A percentile compares a stretch with the other conserved stretches of the same genome.
Evolutionary conservation across 2,113 vertebrate genomes (phyloP).

Genomic region (Gnathonemus longibarbis): DNA sequence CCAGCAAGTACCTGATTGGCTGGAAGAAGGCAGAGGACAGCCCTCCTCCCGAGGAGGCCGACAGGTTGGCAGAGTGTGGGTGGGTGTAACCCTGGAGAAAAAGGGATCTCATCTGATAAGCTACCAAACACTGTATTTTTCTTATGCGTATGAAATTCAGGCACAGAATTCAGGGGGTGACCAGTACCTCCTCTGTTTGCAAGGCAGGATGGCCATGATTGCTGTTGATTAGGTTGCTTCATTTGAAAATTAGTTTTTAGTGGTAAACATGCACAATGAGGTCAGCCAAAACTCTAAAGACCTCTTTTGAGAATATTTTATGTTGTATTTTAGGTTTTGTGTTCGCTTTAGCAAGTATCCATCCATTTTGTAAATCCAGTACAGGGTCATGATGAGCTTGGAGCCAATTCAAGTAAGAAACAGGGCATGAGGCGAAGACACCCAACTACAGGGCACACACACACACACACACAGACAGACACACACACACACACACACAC

Average conservation of each 20-base stretch:
- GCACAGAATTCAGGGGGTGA: not conserved
- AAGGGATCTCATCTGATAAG: not conserved
- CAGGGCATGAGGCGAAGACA: not conserved
- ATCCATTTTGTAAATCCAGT: not conserved
- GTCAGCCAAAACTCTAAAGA: not conserved
- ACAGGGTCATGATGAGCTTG: not conserved
- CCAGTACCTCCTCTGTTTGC: not conserved
- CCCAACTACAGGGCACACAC: not conserved
- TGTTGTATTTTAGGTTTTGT: not conserved
- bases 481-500: not conserved
- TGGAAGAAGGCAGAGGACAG: conserved; percentile 74
- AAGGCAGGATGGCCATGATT: not conserved
- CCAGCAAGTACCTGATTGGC: conserved; percentile 67
- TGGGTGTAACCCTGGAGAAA: conserved; percentile 14
- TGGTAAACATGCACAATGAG: not conserved
- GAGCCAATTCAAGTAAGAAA: not conserved
- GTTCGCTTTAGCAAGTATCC: not conserved
- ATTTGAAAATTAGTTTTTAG: not conserved
- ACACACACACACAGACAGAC: not conserved
- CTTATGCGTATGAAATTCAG: not conserved
- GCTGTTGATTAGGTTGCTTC: not conserved
- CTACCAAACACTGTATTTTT: not conserved
- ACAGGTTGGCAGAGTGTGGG: conserved; percentile 55
- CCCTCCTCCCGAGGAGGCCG: conserved; percentile 64
- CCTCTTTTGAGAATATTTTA: not conserved